Conservation (phyloP, 2,888 invertebrate genomes). For the Hydrotaea cyrtoneurina region DNA sequence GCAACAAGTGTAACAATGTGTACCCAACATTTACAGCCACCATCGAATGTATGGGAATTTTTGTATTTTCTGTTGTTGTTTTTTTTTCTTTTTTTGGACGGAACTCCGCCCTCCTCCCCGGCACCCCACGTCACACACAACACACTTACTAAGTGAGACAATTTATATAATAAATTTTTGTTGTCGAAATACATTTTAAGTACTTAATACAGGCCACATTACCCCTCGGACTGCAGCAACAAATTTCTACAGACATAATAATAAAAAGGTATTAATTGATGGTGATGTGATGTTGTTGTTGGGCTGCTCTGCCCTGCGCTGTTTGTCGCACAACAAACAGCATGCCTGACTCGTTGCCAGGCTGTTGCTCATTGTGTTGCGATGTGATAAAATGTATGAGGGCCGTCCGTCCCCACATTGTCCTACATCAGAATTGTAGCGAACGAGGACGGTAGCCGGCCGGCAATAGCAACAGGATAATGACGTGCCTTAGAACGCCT, state of each 20-base stretch:
- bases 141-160: conserved; percentile 18
- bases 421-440: conserved; percentile 1
- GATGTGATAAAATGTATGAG: conserved; percentile 55
- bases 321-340: conserved; percentile 33
- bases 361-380: conserved; percentile 50
- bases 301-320: conserved; percentile 35
- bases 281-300: conserved; percentile 30
- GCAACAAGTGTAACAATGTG: conserved; percentile 44
- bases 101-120: conserved; percentile 49
- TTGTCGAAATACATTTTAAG: neutral
- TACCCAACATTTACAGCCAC: neutral
- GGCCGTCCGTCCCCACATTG: conserved; percentile 9
- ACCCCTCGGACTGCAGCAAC: conserved; percentile 9
- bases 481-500: conserved; percentile 22
- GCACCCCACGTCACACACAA: neutral
- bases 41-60: neutral
- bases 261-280: conserved; percentile 66
- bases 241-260: conserved; percentile 28
- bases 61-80: neutral
- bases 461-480: conserved; percentile 60
- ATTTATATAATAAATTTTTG: conserved; percentile 18
- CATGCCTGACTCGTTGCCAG: conserved; percentile 63
- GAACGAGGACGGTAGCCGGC: neutral
- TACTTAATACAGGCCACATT: neutral
- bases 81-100: neutral